Evolutionary conservation across 2,797 vertebrate genomes (phyloP), one percentile per base, ranked within the genome.

Genomic region (Cryptoblepharus egeriae): DNA sequence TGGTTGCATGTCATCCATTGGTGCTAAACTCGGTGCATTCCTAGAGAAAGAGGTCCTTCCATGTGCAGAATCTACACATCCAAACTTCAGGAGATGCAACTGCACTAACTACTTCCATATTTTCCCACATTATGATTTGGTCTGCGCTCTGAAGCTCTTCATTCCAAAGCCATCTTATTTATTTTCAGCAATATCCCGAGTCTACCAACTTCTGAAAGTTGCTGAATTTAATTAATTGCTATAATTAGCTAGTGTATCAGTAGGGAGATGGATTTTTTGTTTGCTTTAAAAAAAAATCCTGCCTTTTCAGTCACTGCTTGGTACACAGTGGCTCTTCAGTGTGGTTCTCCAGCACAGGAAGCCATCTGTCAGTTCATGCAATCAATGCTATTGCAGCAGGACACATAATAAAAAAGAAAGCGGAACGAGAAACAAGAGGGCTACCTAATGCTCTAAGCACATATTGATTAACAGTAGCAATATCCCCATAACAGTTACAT

Each of bases 291-390:
- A n/a, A n/a, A n/a, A n/a, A n/a, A n/a, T n/a, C n/a, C n/a, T n/a
- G n/a, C n/a, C n/a, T n/a, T n/a, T n/a, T n/a, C n/a, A n/a, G n/a
- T n/a, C n/a, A n/a, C n/a, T n/a, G 65, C n/a, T 20, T 58, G 75
- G 30, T 16, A 49, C 58, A 71, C 12, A 39, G 1, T 1, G 32
- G 32, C 9, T 60, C 26, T 84, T 67, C 80, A 75, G 67, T 63
- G 72, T 74, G 39, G 32, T 75, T 45, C 42, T 78, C 35, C 55
- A 79, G 39, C 69, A 89, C 2, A 65, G 88, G 49, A 55, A 79
- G 63, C 28, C 82, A 49, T 89, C 85, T 60, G 68, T 75, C 72
- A 75, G 61, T 77, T 87, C 32, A 65, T 81, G 81, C 71, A 87
- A 15, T 79, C 84, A 77, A 88, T 75, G 52, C 13, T 42, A 13